phyloP scores from a whole-genome alignment of 2,888 invertebrate species.

The Rhamphomyia laevipes region DNA sequence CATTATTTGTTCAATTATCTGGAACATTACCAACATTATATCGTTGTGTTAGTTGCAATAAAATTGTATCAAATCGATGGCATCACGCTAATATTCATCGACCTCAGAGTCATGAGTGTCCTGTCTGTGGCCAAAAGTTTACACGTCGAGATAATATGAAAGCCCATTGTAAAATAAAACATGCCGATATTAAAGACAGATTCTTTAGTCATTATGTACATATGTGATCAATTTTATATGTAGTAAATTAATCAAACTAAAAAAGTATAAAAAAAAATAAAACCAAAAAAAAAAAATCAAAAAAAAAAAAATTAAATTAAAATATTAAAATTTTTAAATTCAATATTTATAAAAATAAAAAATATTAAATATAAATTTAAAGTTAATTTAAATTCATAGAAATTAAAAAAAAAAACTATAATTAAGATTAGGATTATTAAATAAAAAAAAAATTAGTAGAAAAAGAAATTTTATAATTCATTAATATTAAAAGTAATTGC shows the following conservation, averaged over 20 bases:
- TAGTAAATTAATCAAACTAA: conserved; percentile 23
- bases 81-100: conserved; percentile 49
- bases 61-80: conserved; percentile 51
- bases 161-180: conserved; percentile 50
- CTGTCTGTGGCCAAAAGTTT: conserved; percentile 47
- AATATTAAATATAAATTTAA: too few species aligned
- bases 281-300: conserved; percentile 5
- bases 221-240: conserved; percentile 39
- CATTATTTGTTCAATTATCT: conserved; percentile 36
- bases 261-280: conserved; percentile 6
- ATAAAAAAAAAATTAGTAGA: too few species aligned
- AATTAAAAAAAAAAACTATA: too few species aligned
- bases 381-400: too few species aligned
- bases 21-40: conserved; percentile 40
- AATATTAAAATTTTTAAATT: not conserved
- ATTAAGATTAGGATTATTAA: too few species aligned
- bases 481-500: too few species aligned
- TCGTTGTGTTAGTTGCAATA: conserved; percentile 48
- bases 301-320: not conserved
- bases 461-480: too few species aligned
- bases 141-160: conserved; percentile 53
- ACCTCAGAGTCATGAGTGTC: conserved; percentile 47
- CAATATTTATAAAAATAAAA: too few species aligned
- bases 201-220: conserved; percentile 40
- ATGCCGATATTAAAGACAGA: conserved; percentile 40